Evolutionary conservation across 2,888 invertebrate species (phyloP), one percentile per base, ranked within the genome.

Genomic region (Catocala fraxini): DNA sequence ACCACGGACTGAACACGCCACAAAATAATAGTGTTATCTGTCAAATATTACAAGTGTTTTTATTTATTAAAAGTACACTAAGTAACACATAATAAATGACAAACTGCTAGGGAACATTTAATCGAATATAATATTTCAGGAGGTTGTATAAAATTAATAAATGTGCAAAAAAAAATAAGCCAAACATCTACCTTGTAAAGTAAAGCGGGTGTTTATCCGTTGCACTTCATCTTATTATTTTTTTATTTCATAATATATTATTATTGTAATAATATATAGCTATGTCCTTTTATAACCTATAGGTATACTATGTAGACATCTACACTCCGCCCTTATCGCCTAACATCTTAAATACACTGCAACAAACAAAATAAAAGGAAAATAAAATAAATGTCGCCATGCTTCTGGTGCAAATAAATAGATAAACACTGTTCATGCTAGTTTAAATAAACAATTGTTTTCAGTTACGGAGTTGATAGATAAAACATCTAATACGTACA

Each of bases 231-330:
- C 85, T 83, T 74, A 85, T 89, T 89, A 86, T 79, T 83, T 82
- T 78, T 84, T 84, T 86, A 79, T 88, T 83, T 89, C 88, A 89
- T 89, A 93, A 93, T 92, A 93, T 93, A 93, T 92, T 93, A 93
- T 93, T 94, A 93, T 91, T 91, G 89, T 92, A 93, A 94, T 93
- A 93, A 93, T 93, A 93, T 92, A 93, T 92, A 93, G 85, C 91
- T 93, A 92, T 93, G 89, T 92, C 89, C 90, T 90, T 91, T 92
- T 91, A 91, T 88, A 92, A 91, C 86, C 91, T 93, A 93, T 90
- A 92, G 87, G 90, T 92, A 92, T 92, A 89, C 92, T 93, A 94
- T 87, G 93, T 88, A 89, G 93, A 92, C 92, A 91, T 93, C 93
- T 93, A 93, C 90, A 92, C 91, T 91, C 88, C 90, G 81, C 85